phyloP scores from a whole-genome alignment of 2,888 invertebrate genomes.

The Drosophila diplacantha region DNA sequence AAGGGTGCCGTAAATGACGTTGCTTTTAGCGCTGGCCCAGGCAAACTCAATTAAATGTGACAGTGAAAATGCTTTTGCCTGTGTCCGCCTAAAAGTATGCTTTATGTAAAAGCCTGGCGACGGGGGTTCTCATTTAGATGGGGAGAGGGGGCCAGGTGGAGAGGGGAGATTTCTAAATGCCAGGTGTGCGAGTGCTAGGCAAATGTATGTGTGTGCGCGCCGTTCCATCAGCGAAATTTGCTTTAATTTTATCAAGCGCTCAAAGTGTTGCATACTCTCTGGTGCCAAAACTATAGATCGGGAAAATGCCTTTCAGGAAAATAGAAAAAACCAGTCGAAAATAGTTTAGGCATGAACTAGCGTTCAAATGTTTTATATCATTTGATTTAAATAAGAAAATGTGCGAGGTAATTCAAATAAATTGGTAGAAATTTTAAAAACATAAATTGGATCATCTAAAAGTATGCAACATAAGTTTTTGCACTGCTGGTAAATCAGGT shows the following conservation, averaged over 20 bases:
- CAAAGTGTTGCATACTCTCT: conserved; percentile 27
- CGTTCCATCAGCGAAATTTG: conserved; percentile 20
- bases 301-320: background rate
- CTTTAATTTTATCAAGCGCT: conserved; percentile 30
- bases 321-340: too few species aligned
- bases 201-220: background rate
- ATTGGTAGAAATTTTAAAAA: background rate
- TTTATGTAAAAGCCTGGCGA: conserved; percentile 41
- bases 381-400: background rate
- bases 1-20: conserved; percentile 57
- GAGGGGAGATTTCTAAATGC: background rate
- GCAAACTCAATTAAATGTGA: conserved; percentile 73
- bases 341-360: too few species aligned
- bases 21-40: conserved; percentile 63
- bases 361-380: background rate
- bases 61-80: conserved; percentile 56
- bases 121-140: background rate
- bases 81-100: conserved; percentile 66
- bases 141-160: background rate
- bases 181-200: conserved; percentile 1
- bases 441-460: background rate
- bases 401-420: background rate
- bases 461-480: background rate
- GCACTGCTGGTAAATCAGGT: too few species aligned
- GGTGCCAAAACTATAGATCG: too few species aligned